phyloP scores from a whole-genome alignment of 2,888 invertebrate genomes.

The Megamerina dolium region DNA sequence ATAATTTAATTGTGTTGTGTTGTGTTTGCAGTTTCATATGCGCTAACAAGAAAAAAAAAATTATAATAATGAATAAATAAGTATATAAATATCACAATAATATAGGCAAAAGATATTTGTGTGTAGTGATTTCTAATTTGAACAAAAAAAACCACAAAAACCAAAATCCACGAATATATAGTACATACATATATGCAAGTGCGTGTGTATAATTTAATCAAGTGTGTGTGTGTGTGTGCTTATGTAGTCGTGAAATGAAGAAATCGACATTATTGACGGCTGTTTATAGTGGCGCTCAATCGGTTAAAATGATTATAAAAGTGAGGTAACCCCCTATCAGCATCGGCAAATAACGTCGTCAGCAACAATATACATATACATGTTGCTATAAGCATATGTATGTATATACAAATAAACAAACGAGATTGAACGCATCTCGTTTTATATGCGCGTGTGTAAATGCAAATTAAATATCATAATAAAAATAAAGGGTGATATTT shows the following conservation, averaged over 20 bases:
- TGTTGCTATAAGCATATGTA: too few species aligned
- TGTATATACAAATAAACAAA: too few species aligned
- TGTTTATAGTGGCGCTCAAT: conserved; percentile 4
- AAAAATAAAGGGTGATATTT: too few species aligned
- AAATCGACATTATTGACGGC: too few species aligned
- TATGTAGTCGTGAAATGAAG: not conserved
- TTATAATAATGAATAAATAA: not conserved
- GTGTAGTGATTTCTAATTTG: too few species aligned
- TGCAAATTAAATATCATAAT: not conserved
- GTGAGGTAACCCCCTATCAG: not conserved
- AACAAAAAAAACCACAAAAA: not conserved
- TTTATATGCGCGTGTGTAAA: not conserved
- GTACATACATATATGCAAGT: not conserved
- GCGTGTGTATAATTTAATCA: not conserved
- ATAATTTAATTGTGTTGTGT: too few species aligned
- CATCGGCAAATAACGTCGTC: not conserved
- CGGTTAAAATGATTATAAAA: not conserved
- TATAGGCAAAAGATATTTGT: too few species aligned
- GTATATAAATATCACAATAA: not conserved
- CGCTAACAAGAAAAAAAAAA: too few species aligned
- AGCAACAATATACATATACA: not conserved
- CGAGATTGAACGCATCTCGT: too few species aligned
- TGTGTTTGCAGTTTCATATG: too few species aligned
- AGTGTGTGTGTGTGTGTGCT: too few species aligned
- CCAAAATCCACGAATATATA: not conserved